Percentiles rank a stretch among this genome's conserved stretches.
Evolutionary conservation across 2,797 vertebrate species (phyloP).

Genomic region (Geotrypetes seraphini): DNA sequence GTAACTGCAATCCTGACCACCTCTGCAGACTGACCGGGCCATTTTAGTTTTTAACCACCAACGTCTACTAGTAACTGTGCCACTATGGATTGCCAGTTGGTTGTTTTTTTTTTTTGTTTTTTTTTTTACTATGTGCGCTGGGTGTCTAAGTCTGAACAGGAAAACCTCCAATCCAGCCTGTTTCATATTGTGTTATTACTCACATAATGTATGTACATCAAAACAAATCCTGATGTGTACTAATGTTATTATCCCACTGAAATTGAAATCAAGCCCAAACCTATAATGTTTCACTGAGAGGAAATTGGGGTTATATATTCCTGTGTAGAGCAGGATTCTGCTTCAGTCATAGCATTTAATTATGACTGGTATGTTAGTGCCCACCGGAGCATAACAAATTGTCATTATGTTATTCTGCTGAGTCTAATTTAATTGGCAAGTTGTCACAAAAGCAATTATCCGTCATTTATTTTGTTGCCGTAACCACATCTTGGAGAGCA

Average conservation of each 20-base stretch:
- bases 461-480: conserved; percentile 89
- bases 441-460: conserved; percentile 95
- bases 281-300: conserved; percentile 68
- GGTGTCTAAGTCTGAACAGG: too few relatives aligned
- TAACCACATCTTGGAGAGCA: conserved; percentile 80
- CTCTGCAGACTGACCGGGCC: too few relatives aligned
- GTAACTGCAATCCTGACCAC: too few relatives aligned
- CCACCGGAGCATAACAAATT: conserved; percentile 89
- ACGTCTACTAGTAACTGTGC: too few relatives aligned
- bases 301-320: conserved; percentile 79
- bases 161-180: too few relatives aligned
- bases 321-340: conserved; percentile 64
- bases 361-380: conserved; percentile 93
- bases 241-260: conserved; percentile 66
- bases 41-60: too few relatives aligned
- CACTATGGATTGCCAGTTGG: too few relatives aligned
- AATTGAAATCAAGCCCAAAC: conserved; percentile 74
- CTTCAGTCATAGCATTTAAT: conserved; percentile 83
- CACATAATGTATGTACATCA: conserved; percentile 6
- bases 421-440: conserved; percentile 93
- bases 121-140: too few relatives aligned
- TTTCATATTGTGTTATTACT: too few relatives aligned
- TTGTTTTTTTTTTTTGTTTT: too few relatives aligned
- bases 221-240: conserved; percentile 47
- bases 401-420: conserved; percentile 91